Percentiles rank a stretch among this genome's conserved stretches.
These are phyloP conservation scores for Cebus imitator DNA, from an alignment of 2,113 vertebrate species.

Conservation along the genomic window DNA sequence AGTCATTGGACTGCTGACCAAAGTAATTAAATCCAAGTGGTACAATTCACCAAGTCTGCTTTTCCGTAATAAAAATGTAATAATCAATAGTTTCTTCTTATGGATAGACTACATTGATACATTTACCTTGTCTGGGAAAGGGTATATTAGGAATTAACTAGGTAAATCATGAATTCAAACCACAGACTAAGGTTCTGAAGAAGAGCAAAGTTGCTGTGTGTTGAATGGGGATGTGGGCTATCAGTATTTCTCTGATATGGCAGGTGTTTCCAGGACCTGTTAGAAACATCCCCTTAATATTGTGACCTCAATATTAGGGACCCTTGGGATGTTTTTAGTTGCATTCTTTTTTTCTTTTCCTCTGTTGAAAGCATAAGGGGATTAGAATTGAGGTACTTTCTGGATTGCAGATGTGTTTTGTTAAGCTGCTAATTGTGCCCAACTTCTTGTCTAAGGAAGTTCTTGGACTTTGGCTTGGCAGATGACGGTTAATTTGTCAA, in stretches of 20 bases:
- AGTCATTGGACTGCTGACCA: constrained; percentile 11
- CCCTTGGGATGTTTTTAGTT: background rate
- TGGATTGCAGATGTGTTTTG: background rate
- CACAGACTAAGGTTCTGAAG: background rate
- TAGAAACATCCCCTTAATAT: background rate
- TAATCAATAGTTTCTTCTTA: constrained; percentile 12
- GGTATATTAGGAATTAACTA: background rate
- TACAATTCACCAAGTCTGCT: background rate
- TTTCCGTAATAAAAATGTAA: constrained; percentile 44
- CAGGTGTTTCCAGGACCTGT: background rate
- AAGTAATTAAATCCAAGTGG: constrained; percentile 16
- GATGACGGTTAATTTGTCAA: constrained; percentile 24
- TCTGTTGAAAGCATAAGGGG: background rate
- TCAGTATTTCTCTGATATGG: background rate
- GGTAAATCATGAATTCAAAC: background rate
- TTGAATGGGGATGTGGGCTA: background rate
- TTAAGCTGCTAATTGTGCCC: constrained; percentile 17
- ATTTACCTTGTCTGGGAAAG: background rate
- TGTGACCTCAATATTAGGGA: background rate
- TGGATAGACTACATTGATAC: background rate
- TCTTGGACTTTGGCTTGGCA: constrained; percentile 17
- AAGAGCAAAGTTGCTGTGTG: background rate
- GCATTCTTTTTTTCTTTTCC: background rate
- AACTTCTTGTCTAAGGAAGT: background rate
- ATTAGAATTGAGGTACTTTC: background rate